These are phyloP conservation scores for Spodoptera frugiperda DNA, from an alignment of 1,140 invertebrate genomes.

Conservation along the genomic window DNA sequence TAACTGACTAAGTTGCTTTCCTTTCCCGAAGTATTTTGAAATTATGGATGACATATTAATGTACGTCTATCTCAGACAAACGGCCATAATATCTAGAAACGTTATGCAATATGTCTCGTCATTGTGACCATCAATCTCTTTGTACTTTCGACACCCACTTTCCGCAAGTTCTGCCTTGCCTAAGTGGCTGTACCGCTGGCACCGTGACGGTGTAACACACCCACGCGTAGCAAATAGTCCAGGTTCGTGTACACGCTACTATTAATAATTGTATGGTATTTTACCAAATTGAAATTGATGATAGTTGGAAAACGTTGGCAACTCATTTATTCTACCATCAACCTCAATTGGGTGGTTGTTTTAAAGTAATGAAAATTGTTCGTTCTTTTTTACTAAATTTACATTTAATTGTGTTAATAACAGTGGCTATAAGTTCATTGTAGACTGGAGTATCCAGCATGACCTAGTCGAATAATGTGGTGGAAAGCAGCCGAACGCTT, in stretches of 20 bases:
- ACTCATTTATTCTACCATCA: conserved; percentile 22
- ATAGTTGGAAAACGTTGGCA: conserved; percentile 12
- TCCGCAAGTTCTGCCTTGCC: not conserved
- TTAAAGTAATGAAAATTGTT: not conserved
- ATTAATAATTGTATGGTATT: conserved; percentile 14
- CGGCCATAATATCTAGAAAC: not conserved
- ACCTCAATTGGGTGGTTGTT: conserved; percentile 4
- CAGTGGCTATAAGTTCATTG: no score
- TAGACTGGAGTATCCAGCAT: no score
- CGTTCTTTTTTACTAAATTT: not conserved
- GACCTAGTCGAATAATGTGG: no score
- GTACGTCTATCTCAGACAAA: not conserved
- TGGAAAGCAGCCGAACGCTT: conserved; percentile 6
- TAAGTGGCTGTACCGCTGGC: not conserved
- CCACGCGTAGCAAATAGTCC: conserved; percentile 4
- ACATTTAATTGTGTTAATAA: not conserved
- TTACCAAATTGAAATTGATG: conserved; percentile 38
- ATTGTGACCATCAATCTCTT: conserved; percentile 13
- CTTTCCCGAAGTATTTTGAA: not conserved
- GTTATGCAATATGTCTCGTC: conserved; percentile 10
- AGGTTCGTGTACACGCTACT: conserved; percentile 1
- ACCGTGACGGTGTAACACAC: conserved; percentile 17
- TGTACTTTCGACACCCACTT: not conserved
- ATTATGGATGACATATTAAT: conserved; percentile 13
- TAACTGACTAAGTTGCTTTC: conserved; percentile 19